Conservation (phyloP, 2,113 vertebrate genomes). For the Sylvietta virens region DNA sequence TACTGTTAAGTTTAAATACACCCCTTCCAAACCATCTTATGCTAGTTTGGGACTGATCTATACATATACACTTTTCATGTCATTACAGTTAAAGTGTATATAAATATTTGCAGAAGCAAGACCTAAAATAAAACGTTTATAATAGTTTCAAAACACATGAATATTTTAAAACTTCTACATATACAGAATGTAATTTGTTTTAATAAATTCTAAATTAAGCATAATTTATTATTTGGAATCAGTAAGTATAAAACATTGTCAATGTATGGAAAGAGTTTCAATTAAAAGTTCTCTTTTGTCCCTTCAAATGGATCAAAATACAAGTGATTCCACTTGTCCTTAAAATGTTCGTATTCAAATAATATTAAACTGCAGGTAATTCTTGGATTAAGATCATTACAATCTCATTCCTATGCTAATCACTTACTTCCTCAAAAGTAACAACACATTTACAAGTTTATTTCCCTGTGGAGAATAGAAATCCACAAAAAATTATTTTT, state of each 20-base stretch:
- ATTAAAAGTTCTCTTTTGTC: not conserved
- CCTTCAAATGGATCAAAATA: not conserved
- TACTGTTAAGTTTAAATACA: not conserved
- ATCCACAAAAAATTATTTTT: not conserved
- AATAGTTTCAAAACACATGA: not conserved
- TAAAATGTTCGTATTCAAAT: not conserved
- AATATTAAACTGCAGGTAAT: not conserved
- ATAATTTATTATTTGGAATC: not conserved
- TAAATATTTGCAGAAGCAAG: not conserved
- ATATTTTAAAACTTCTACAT: not conserved
- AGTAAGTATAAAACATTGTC: not conserved
- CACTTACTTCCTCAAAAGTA: not conserved
- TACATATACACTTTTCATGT: not conserved
- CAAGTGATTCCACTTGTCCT: not conserved
- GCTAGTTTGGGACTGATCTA: not conserved
- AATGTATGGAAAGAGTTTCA: not conserved
- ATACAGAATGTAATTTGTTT: not conserved
- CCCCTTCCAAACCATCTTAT: not conserved
- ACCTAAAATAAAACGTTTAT: not conserved
- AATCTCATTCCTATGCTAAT: not conserved
- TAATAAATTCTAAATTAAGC: not conserved
- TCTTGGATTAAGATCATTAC: not conserved
- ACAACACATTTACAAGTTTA: not conserved
- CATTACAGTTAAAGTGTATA: not conserved
- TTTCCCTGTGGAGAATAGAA: not conserved